A percentile compares a stretch with the other conserved stretches of the same genome.
These are phyloP conservation scores for Neostethus bicornis DNA, from an alignment of 2,797 vertebrate genomes.

Conservation along the genomic window DNA sequence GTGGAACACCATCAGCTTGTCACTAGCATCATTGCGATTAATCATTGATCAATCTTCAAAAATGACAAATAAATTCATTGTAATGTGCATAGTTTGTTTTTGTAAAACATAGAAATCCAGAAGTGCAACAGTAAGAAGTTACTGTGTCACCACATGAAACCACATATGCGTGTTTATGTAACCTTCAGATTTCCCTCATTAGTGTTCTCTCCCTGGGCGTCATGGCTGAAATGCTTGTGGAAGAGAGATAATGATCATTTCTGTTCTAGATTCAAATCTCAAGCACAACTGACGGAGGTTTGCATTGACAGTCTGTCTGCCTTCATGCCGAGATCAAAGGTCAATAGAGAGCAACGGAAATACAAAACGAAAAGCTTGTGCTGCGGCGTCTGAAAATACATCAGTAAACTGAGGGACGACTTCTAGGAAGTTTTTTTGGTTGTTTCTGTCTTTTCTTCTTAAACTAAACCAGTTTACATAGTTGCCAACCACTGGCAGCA, in stretches of 20 bases:
- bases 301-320: background rate
- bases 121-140: conserved; percentile 1
- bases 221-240: conserved; percentile 2
- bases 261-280: conserved; percentile 9
- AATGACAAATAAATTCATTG: too few relatives aligned
- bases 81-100: background rate
- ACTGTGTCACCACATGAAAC: background rate
- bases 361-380: background rate
- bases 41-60: too few relatives aligned
- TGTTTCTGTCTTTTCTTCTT: background rate
- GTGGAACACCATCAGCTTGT: conserved; percentile 25
- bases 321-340: conserved; percentile 5
- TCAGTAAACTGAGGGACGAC: too few relatives aligned
- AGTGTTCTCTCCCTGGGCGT: conserved; percentile 7
- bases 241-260: conserved; percentile 11
- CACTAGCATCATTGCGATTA: conserved; percentile 17
- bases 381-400: background rate
- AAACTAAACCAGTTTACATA: background rate
- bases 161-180: background rate
- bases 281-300: background rate
- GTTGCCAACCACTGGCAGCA: too few relatives aligned
- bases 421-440: background rate
- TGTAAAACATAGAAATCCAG: background rate
- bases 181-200: conserved; percentile 3
- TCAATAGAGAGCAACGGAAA: conserved; percentile 8